A percentile compares a stretch with the other conserved stretches of the same genome.
These are phyloP conservation scores for Chaetodon trifasciatus DNA, from an alignment of 2,797 vertebrate genomes.

Conservation along the genomic window DNA sequence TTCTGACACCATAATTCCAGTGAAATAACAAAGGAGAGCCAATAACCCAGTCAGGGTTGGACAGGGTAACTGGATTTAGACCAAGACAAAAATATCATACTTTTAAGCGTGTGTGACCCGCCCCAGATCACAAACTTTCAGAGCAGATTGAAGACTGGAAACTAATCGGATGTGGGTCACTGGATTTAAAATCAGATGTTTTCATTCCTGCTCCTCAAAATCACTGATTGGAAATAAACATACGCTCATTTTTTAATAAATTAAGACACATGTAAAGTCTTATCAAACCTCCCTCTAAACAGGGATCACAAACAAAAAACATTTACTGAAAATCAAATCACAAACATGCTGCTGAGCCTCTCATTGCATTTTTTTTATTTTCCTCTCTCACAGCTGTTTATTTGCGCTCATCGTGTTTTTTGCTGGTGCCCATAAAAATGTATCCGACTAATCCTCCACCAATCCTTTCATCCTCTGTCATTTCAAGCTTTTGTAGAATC, in stretches of 20 bases:
- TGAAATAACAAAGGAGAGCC: slow-evolving; percentile 6
- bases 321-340: neutral
- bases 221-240: neutral
- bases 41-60: slow-evolving; percentile 8
- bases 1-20: neutral
- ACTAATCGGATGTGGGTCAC: slow-evolving; percentile 26
- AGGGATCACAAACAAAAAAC: neutral
- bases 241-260: neutral
- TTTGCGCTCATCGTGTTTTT: slow-evolving; percentile 17
- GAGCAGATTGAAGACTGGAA: slow-evolving; percentile 35
- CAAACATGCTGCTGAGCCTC: neutral
- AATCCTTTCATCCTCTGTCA: slow-evolving; percentile 32
- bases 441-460: slow-evolving; percentile 24
- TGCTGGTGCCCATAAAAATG: slow-evolving; percentile 20
- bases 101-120: slow-evolving; percentile 23
- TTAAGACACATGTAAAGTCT: neutral
- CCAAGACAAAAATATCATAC: slow-evolving; percentile 35
- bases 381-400: neutral
- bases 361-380: neutral
- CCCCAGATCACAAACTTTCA: slow-evolving; percentile 34
- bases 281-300: neutral
- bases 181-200: slow-evolving; percentile 9
- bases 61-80: slow-evolving; percentile 9
- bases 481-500: slow-evolving; percentile 31
- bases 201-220: neutral